phyloP scores from a whole-genome alignment of 2,113 vertebrate species.

The Oxyura jamaicensis region DNA sequence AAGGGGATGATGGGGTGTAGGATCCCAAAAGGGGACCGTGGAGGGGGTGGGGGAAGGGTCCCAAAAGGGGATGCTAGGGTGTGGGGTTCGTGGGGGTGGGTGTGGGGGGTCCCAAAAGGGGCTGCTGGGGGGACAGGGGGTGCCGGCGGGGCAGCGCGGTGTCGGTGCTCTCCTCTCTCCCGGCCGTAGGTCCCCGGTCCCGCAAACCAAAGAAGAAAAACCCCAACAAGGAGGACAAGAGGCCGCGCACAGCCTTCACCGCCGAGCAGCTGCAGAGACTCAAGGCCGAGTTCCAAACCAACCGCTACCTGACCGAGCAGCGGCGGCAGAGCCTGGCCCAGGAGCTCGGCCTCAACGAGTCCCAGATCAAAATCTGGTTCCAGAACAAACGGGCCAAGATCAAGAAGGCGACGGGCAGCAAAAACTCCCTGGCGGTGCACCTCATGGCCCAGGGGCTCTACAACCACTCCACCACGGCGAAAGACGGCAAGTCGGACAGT shows the following conservation, averaged over 20 bases:
- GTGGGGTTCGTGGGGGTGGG: too few relatives aligned
- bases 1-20: too few relatives aligned
- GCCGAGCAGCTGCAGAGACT: slow-evolving; percentile 92
- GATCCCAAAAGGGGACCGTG: too few relatives aligned
- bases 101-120: too few relatives aligned
- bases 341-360: slow-evolving; percentile 90
- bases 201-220: slow-evolving; percentile 98
- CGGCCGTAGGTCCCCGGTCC: slow-evolving; percentile 88
- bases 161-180: background rate
- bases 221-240: slow-evolving; percentile 91
- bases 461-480: slow-evolving; percentile 91
- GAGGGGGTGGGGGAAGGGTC: too few relatives aligned
- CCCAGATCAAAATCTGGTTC: slow-evolving; percentile 94
- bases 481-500: slow-evolving; percentile 97
- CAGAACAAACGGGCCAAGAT: slow-evolving; percentile 92
- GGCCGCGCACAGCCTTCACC: slow-evolving; percentile 91
- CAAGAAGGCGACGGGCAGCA: slow-evolving; percentile 89
- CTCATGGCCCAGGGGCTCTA: slow-evolving; percentile 93
- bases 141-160: background rate
- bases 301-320: slow-evolving; percentile 91
- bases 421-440: slow-evolving; percentile 89
- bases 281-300: slow-evolving; percentile 90
- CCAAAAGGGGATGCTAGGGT: too few relatives aligned
- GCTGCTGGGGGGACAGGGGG: too few relatives aligned
- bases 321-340: slow-evolving; percentile 87